phyloP scores from a whole-genome alignment of 2,797 vertebrate genomes.

The Gymnothorax javanicus region DNA sequence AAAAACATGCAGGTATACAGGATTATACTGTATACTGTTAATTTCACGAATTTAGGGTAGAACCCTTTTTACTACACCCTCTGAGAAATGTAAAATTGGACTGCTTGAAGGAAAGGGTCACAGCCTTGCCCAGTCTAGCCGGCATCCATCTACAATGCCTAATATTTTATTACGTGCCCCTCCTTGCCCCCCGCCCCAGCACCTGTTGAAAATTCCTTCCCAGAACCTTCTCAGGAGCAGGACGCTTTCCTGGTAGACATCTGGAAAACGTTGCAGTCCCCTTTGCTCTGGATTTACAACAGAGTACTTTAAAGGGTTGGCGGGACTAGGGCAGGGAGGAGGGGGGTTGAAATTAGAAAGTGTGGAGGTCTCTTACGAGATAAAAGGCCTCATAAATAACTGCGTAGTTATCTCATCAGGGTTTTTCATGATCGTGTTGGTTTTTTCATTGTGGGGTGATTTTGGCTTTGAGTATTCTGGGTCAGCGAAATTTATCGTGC shows the following conservation, averaged over 20 bases:
- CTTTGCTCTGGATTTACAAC: conserved; percentile 62
- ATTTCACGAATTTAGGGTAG: conserved; percentile 30
- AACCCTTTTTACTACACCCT: background rate
- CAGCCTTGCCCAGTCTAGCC: background rate
- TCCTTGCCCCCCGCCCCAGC: conserved; percentile 42
- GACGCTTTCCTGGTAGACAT: conserved; percentile 56
- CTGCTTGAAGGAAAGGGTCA: background rate
- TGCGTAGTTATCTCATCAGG: background rate
- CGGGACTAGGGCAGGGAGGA: conserved; percentile 1
- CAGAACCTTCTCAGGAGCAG: conserved; percentile 60
- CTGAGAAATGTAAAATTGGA: background rate
- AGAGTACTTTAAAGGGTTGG: conserved; percentile 46
- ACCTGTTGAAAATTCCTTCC: conserved; percentile 72
- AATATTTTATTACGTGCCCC: conserved; percentile 12
- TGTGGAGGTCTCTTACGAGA: conserved; percentile 32
- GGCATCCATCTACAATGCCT: background rate
- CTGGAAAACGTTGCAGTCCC: conserved; percentile 66
- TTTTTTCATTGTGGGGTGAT: conserved; percentile 6
- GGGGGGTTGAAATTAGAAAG: conserved; percentile 29
- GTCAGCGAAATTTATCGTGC: background rate
- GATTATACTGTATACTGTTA: conserved; percentile 47
- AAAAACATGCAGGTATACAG: background rate
- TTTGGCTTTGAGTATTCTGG: background rate
- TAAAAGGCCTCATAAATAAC: conserved; percentile 31
- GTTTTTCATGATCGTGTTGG: background rate